Base-by-base conservation (phyloP, 1,140 invertebrate species). In the Drosophila nigrodunni region DNA sequence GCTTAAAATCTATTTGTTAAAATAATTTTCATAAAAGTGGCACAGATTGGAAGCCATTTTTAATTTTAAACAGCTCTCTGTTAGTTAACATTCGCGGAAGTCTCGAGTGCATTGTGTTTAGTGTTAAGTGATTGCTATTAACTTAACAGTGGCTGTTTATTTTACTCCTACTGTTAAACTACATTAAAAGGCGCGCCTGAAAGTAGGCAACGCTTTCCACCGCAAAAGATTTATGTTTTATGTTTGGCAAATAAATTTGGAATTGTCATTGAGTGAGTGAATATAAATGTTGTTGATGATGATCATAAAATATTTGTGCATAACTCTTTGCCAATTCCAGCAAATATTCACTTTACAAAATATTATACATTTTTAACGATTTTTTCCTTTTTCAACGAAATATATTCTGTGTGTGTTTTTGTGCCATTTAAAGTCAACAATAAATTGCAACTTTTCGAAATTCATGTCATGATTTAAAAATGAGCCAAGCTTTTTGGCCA, bases 381-480 rank as follows among this genome's bases (percentile, higher is more conserved):
- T 30, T 7, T 5, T 18, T 10, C 10, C 15, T 0, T 35, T 7
- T 52, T 10, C 25, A 30, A 30, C 25, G 4, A 3, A 3, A 30
- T 5, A 6, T 30, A 30, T 30, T 30, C 25, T 30, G 25, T 30
- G 25, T 30, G 25, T 30, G 25, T 30, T 4, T 30, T 30, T 30
- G 25, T 34, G 35, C 52, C 10, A 55, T 39, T 41, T 57, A 49
- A 71, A 65, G 35, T 41, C 50, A 71, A 65, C 55, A 65, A 66
- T 7, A 44, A 70, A 54, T 46, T 34, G n/a, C 9, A 44, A 59
- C 37, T 37, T 59, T 67, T 39, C 11, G 25, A 30, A 49, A 39
- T 44, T 47, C n/a, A 46, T 37, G 47, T 13, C 55, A 44, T 60
- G 55, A 74, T 59, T 61, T 67, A 52, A 41, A 46, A 60, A 60